Evolutionary conservation across 35 echinoderm and acorn worm genomes (phyloP), one percentile per base, ranked within the genome.

Genomic region (Strongylocentrotus purpuratus): DNA sequence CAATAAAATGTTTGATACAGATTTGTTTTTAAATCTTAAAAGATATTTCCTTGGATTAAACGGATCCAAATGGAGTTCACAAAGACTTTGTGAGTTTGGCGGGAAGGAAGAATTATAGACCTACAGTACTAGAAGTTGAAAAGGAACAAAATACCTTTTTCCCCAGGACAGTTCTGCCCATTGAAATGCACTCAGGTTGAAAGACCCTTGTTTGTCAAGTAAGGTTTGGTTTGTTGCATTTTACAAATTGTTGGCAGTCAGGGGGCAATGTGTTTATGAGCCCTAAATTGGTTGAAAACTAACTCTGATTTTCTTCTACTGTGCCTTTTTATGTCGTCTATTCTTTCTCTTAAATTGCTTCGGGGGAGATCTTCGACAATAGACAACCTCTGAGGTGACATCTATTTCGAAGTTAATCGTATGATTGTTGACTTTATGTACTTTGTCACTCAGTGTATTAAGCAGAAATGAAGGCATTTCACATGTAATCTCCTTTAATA

Each of bases 201-300:
- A 78, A 78, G 65, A 78, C 28, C 28, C 65, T 28, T 78, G 7
- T 78, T 78, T 78, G 65, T 78, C 8, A 8, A 78, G 65, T 78
- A 78, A 22, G 65, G 22, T 78, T 78, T n/a, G 65, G 65, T 78
- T 78, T 78, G 65, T 31, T 78, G 65, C 65, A 78, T 78, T 78
- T 78, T 78, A 78, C 65, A 78, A 78, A 78, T 78, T 78, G 65
- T 28, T 78, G 65, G 65, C 65, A 28, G 65, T 78, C 65, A 78
- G 65, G 65, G 28, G 65, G 65, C 65, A 78, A 78, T 78, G 20
- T 78, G 65, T 78, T 78, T 78, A 78, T 78, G 65, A 78, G 65
- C 20, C 6, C 20, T 78, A 25, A 78, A 78, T 78, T 78, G 65
- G 65, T 78, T 78, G 28, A 78, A 78, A 78, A 28, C 65, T 78